Conservation (phyloP, 2,888 invertebrate species). For the Junonia oenone region DNA sequence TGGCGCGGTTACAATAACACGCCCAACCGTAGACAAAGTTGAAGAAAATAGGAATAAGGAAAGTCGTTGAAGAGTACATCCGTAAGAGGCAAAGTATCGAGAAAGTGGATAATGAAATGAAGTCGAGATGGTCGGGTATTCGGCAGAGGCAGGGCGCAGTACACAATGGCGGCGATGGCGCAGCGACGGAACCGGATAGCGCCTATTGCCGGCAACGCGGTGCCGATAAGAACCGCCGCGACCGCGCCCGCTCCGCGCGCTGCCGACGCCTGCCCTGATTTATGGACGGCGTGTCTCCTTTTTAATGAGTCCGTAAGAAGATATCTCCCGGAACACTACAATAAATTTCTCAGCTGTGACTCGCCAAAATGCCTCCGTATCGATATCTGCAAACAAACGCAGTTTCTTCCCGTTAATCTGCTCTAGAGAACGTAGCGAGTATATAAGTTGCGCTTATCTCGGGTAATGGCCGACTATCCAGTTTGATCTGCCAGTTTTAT, state of each 20-base stretch:
- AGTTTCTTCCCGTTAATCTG: conserved; percentile 72
- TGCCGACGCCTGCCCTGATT: conserved; percentile 62
- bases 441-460: conserved; percentile 76
- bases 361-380: conserved; percentile 67
- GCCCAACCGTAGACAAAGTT: conserved; percentile 20
- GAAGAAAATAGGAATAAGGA: conserved; percentile 29
- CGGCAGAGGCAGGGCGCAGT: conserved; percentile 36
- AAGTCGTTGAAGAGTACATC: conserved; percentile 31
- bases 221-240: conserved; percentile 62
- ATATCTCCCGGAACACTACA: conserved; percentile 71
- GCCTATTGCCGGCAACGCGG: conserved; percentile 70
- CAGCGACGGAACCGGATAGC: conserved; percentile 76
- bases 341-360: conserved; percentile 72
- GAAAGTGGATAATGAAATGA: conserved; percentile 61
- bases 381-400: conserved; percentile 76
- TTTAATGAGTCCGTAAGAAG: conserved; percentile 79
- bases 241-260: conserved; percentile 42
- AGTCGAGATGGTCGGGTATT: conserved; percentile 52
- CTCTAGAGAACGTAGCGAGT: conserved; percentile 65
- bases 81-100: conserved; percentile 46
- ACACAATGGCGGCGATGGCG: conserved; percentile 59
- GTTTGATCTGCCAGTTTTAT: conserved; percentile 77
- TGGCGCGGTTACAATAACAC: conserved; percentile 35
- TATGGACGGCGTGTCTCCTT: conserved; percentile 78
- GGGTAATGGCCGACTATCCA: conserved; percentile 77